Evolutionary conservation across 2,113 vertebrate species (phyloP), one percentile per base, ranked within the genome.

Genomic region (Coptodon bakossiorum): DNA sequence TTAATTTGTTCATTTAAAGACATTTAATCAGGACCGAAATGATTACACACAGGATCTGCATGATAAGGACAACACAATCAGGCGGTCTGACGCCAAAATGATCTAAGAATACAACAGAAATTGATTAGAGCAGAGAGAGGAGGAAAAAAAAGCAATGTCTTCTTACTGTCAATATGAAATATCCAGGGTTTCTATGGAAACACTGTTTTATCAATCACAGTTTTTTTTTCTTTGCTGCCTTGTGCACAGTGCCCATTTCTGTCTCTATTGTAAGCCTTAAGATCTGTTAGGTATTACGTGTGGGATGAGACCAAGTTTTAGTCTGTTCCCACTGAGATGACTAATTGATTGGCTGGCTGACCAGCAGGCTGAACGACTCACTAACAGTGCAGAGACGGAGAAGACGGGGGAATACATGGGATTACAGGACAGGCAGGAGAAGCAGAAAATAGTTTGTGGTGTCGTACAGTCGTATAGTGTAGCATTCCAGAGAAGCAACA

Each of bases 161-260:
- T 88, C 87, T 90, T 91, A 83, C 81, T 91, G 89, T 78, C 87
- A 92, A 78, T 90, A 86, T 86, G 61, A 92, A 92, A 92, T 86
- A 93, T 84, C 89, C 88, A 90, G 6, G 34, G 92, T 94, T 92
- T 81, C 94, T 63, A 88, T 91, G 89, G 94, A 90, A 92, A 94
- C 92, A 63, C 82, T 80, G 50, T 90, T 93, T 92, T 83, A 93
- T 90, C 85, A 92, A 87, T 94, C 84, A 89, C 57, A 31, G 89
- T 86, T 76, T 86, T 90, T 45, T 63, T 16, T 86, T 68, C 82
- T 81, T 59, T 13, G 85, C 76, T 52, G 83, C 56, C 53, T 86
- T 88, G 84, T 84, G 82, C 59, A 76, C 48, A 6, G 34, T 19
- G 61, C 66, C 84, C 79, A 82, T 84, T 83, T 81, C 71, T 57